Percentiles rank a stretch among this genome's conserved stretches.
phyloP scores from a whole-genome alignment of 1,140 invertebrate genomes.

The Akabosia matsudoensis region DNA sequence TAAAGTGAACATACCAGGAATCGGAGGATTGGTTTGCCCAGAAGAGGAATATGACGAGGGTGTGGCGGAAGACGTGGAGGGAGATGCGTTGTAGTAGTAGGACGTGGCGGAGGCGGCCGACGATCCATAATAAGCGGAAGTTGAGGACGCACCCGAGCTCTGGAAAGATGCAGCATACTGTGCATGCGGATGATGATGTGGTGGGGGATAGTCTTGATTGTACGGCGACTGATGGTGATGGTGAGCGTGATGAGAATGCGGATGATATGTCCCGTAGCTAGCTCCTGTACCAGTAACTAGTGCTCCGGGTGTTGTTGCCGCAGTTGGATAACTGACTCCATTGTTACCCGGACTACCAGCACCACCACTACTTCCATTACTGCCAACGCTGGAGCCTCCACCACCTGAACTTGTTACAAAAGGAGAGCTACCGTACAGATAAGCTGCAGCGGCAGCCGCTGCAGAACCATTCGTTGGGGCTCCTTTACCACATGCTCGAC shows the following conservation, averaged over 20 bases:
- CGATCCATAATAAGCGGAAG: constrained; percentile 42
- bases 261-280: constrained; percentile 17
- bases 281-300: not conserved
- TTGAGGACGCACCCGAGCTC: constrained; percentile 37
- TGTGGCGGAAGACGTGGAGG: constrained; percentile 44
- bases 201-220: constrained; percentile 31
- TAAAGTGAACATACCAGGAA: constrained; percentile 41
- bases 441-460: not conserved
- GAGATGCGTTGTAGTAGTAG: constrained; percentile 45
- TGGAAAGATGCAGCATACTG: constrained; percentile 40
- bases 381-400: too few species aligned
- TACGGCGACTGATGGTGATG: constrained; percentile 32
- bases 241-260: too few species aligned
- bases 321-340: constrained; percentile 3
- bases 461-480: not conserved
- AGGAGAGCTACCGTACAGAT: not conserved
- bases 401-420: not conserved
- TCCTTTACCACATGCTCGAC: constrained; percentile 5
- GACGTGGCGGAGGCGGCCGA: constrained; percentile 45
- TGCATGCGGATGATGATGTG: constrained; percentile 38
- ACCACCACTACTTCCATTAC: not conserved
- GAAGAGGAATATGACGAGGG: constrained; percentile 47
- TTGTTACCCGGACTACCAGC: not conserved
- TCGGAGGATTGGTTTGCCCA: constrained; percentile 46
- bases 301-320: constrained; percentile 22